Conservation (phyloP, 2,113 vertebrate genomes). For the Hyla sarda region DNA sequence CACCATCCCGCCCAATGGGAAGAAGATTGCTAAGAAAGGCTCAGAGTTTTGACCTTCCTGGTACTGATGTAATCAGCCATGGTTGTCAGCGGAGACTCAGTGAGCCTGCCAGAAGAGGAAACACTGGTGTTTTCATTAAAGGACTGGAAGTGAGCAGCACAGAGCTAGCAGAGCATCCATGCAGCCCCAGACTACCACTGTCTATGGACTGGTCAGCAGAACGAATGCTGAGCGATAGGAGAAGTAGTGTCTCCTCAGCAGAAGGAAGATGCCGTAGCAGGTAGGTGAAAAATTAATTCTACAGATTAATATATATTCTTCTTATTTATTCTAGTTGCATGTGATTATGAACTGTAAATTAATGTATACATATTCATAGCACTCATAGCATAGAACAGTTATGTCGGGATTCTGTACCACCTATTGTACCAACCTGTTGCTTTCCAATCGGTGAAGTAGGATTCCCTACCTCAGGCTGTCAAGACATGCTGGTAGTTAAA, state of each 20-base stretch:
- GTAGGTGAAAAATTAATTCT: slow-evolving; percentile 63
- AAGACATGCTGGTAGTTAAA: neutral
- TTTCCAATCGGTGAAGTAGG: neutral
- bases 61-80: slow-evolving; percentile 69
- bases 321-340: no score
- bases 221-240: slow-evolving; percentile 65
- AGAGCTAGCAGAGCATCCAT: slow-evolving; percentile 69
- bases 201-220: slow-evolving; percentile 66
- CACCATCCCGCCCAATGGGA: slow-evolving; percentile 58
- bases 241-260: neutral
- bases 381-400: no score
- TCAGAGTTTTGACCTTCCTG: slow-evolving; percentile 78
- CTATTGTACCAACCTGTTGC: no score
- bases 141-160: slow-evolving; percentile 81
- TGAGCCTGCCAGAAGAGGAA: slow-evolving; percentile 71
- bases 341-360: no score
- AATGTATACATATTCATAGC: no score
- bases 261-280: slow-evolving; percentile 76
- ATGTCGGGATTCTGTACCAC: no score
- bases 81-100: slow-evolving; percentile 74
- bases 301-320: no score
- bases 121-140: slow-evolving; percentile 78
- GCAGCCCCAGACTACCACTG: slow-evolving; percentile 60
- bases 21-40: slow-evolving; percentile 75
- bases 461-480: neutral